Base-by-base conservation (phyloP, 2,113 vertebrate species). In the Globicephala melas region DNA sequence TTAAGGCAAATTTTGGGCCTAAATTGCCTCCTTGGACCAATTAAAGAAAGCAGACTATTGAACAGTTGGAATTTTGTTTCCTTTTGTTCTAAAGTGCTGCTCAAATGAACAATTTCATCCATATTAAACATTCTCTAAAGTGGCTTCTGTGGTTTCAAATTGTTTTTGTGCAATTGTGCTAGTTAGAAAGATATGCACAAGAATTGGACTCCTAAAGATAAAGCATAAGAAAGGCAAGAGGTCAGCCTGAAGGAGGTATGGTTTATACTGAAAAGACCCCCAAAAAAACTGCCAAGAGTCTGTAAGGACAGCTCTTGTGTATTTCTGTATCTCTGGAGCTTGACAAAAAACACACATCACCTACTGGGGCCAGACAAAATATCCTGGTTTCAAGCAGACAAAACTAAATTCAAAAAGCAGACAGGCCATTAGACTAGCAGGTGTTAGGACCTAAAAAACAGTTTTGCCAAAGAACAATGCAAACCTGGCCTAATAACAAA, bases 231-330 rank as follows among this genome's bases (percentile, higher is more conserved):
- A 47, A 87, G 12, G 12, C 2, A 25, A 36, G 9, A 10, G 44
- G 7, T 38, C n/a, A 38, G 14, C 28, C 8, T 21, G 18, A 17
- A 50, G 31, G 4, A 63, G 73, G n/a, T 18, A 2, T 1, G 11
- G n/a, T 47, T 86, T 28, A 26, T 13, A 31, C 13, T 73, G 80
- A 53, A 80, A 55, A 26, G 3, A 62, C 4, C 4, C 8, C 8
- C 8, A 53, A 6, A 18, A 55, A 68, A 81, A 44, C 31, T 21
- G 41, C 13, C 20, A 15, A 55, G 6, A 25, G 15, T 71, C 26
- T 53, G 0, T 3, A 36, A 36, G 14, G 1, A n/a, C 12, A 17
- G 31, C 9, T 67, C 13, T 25, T 9, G 5, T 28, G 33, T 50
- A 8, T 8, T 23, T 36, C 10, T 44, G 15, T 31, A 14, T 41